Evolutionary conservation across 2,113 vertebrate genomes (phyloP), one percentile per base, ranked within the genome.

Genomic region (Hemicordylus capensis): DNA sequence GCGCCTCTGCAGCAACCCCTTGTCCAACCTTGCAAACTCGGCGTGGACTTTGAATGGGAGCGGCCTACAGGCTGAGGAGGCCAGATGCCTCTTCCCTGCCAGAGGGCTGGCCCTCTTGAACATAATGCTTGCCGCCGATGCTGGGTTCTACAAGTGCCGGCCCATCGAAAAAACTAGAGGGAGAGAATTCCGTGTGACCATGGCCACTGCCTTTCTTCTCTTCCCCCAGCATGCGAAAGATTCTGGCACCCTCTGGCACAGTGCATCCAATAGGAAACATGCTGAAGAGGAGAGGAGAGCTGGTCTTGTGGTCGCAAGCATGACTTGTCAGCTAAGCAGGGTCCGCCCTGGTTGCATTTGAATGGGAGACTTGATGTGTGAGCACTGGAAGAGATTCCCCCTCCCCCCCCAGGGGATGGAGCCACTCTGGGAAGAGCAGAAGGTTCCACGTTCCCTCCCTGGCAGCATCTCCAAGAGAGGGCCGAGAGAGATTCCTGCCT

Each of bases 1-100:
- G 66, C 88, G 82, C 63, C 93, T 96, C 67, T 81, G 76, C 0
- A 96, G 96, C 79, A 89, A 80, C 34, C 90, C 93, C 37, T 89
- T 95, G 87, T 97, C 95, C 3, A 97, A 95, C 87, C 87, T 96
- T 92, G 97, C 97, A 0, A 80, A 88, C 19, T 54, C 93, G 3
- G 44, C 67, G 56, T 97, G 97, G 96, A 85, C 48, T 12, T 94
- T 96, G 4, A 88, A 89, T 1, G 90, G 91, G 88, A 96, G 72
- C 86, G 70, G 37, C 51, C 69, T 92, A 37, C 75, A 0, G 28
- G 76, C 39, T 1, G 61, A 94, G 34, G 78, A 90, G 80, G 54
- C 85, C 6, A 96, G 95, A 70, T 94, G 95, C 69, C 93, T 94
- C 80, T 87, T 96, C 81, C 95, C 90, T 70, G 88, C 56, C 0